Evolutionary conservation across 1,140 invertebrate genomes (phyloP).

Genomic region (Homalodisca vitripennis): DNA sequence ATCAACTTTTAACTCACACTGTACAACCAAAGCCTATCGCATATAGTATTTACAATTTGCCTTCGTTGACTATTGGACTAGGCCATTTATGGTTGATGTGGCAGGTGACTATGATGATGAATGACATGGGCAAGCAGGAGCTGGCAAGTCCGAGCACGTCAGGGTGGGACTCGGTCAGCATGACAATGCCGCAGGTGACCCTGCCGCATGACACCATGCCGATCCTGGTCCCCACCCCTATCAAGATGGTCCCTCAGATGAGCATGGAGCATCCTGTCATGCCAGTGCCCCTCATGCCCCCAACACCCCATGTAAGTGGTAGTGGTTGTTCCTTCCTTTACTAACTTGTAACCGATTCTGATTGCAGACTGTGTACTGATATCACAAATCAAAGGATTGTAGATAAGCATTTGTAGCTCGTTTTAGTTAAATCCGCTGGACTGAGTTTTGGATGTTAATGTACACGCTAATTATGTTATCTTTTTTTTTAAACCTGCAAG

Average conservation of each 20-base stretch:
- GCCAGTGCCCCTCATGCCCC: constrained; percentile 44
- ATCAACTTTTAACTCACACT: no score
- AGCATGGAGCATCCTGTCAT: constrained; percentile 42
- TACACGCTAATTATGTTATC: no score
- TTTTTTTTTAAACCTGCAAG: no score
- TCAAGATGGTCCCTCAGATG: constrained; percentile 51
- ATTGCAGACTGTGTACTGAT: no score
- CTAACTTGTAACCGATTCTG: constrained; percentile 26
- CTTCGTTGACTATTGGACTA: no score
- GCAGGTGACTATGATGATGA: constrained; percentile 35
- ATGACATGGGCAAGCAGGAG: constrained; percentile 51
- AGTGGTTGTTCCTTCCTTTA: constrained; percentile 16
- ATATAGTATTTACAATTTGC: no score
- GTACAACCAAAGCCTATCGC: no score
- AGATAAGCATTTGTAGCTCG: no score
- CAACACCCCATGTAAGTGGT: constrained; percentile 52
- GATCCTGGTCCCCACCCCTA: constrained; percentile 55
- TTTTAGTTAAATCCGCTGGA: no score
- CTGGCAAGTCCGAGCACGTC: constrained; percentile 51
- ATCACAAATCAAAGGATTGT: no score
- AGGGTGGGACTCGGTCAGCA: constrained; percentile 50
- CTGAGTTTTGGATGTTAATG: no score
- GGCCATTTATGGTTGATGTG: no score
- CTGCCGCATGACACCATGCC: constrained; percentile 48
- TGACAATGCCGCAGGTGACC: constrained; percentile 46